phyloP scores from a whole-genome alignment of 2,888 invertebrate species.

The Mechanitis mazaeus region DNA sequence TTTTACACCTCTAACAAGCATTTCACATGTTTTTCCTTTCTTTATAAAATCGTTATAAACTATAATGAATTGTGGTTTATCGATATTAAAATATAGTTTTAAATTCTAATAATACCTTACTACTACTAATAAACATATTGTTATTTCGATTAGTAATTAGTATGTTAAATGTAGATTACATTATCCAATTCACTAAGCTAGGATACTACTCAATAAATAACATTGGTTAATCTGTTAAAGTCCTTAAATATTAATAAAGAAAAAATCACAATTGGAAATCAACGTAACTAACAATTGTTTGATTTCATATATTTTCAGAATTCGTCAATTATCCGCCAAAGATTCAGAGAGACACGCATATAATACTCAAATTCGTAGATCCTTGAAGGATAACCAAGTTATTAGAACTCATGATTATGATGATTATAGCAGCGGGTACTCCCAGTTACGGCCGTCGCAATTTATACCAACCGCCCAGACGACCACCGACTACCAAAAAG shows the following conservation, averaged over 20 bases:
- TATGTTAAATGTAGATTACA: too few species aligned
- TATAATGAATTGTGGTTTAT: too few species aligned
- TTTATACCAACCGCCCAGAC: constrained; percentile 40
- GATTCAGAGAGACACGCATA: constrained; percentile 9
- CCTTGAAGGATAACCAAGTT: constrained; percentile 35
- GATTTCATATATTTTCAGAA: background rate
- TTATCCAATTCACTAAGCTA: background rate
- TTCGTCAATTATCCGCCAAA: background rate
- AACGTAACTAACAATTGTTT: background rate
- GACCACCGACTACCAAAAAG: constrained; percentile 32
- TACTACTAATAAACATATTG: too few species aligned
- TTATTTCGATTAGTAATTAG: too few species aligned
- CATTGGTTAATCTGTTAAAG: too few species aligned
- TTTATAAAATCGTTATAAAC: too few species aligned
- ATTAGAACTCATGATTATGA: constrained; percentile 55
- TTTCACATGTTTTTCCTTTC: too few species aligned
- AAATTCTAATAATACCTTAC: too few species aligned
- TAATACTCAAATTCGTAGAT: constrained; percentile 38
- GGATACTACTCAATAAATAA: background rate
- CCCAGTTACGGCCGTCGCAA: constrained; percentile 44
- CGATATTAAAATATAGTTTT: too few species aligned
- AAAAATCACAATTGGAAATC: too few species aligned
- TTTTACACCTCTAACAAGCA: background rate
- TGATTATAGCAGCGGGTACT: constrained; percentile 56
- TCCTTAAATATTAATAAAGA: too few species aligned